phyloP scores from a whole-genome alignment of 2,113 vertebrate genomes.

The Centropus unirufus region DNA sequence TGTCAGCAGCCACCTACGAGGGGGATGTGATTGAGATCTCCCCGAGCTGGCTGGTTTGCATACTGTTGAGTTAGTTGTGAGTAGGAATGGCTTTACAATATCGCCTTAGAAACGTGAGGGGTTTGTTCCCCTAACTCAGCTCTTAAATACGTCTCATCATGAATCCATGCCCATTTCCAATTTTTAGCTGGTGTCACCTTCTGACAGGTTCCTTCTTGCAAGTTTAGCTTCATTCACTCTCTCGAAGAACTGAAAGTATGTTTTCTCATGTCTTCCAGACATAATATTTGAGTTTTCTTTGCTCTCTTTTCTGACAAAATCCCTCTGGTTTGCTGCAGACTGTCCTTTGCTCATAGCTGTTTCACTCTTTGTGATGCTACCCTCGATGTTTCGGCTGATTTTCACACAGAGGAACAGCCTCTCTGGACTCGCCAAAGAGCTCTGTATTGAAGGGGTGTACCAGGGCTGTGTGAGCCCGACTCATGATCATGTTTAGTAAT shows the following conservation, averaged over 20 bases:
- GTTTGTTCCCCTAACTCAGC: not conserved
- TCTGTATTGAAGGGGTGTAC: not conserved
- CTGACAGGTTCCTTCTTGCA: not conserved
- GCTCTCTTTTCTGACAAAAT: not conserved
- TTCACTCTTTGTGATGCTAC: too few species aligned
- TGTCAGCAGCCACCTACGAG: not conserved
- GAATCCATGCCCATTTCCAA: accelerated
- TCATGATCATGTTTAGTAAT: not conserved
- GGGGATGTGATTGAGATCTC: not conserved
- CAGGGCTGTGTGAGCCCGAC: not conserved
- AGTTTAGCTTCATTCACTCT: not conserved
- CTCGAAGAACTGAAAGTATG: accelerated
- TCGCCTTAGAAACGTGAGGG: accelerated
- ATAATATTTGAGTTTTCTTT: not conserved
- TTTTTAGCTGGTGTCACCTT: not conserved
- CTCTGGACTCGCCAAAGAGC: not conserved
- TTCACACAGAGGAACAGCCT: not conserved
- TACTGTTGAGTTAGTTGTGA: not conserved
- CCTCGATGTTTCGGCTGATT: not conserved
- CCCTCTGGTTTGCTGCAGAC: not conserved
- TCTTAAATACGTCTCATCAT: not conserved
- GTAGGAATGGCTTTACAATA: not conserved
- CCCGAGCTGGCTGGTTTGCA: not conserved
- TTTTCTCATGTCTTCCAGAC: not conserved
- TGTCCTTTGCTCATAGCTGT: not conserved